A percentile compares a stretch with the other conserved stretches of the same genome.
These are phyloP conservation scores for Solenopsis fugax DNA, from an alignment of 1,140 invertebrate species.

Conservation along the genomic window DNA sequence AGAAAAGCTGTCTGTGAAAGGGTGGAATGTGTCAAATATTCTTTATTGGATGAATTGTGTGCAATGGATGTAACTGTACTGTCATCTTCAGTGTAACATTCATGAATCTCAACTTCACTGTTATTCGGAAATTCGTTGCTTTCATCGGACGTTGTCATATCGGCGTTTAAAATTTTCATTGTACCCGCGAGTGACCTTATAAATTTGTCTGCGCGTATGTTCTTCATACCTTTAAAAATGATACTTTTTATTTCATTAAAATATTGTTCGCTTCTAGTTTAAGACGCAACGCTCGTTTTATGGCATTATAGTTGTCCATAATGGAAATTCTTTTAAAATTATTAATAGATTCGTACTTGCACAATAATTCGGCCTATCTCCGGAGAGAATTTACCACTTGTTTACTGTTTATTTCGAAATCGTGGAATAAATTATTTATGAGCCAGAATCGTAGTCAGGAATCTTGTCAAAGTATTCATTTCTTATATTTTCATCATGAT, in stretches of 20 bases:
- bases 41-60: too few species aligned
- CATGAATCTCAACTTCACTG: background rate
- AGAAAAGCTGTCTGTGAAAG: background rate
- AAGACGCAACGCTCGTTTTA: slow-evolving; percentile 47
- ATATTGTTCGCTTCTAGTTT: slow-evolving; percentile 68
- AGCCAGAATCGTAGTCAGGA: slow-evolving; percentile 18
- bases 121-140: background rate
- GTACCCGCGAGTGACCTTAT: slow-evolving; percentile 47
- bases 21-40: background rate
- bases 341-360: slow-evolving; percentile 17
- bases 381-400: background rate
- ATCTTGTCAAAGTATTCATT: background rate
- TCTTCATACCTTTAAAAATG: slow-evolving; percentile 47
- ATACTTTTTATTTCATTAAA: slow-evolving; percentile 63
- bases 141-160: background rate
- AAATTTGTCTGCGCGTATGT: slow-evolving; percentile 61
- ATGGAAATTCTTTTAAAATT: slow-evolving; percentile 59
- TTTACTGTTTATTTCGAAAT: slow-evolving; percentile 49
- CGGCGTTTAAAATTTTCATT: slow-evolving; percentile 56
- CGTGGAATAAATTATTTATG: slow-evolving; percentile 34
- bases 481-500: background rate
- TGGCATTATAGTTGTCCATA: slow-evolving; percentile 63
- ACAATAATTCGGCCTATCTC: slow-evolving; percentile 58
- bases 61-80: too few species aligned
- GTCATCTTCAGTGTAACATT: background rate